phyloP scores from a whole-genome alignment of 2,113 vertebrate genomes.

The Sorex fumeus region DNA sequence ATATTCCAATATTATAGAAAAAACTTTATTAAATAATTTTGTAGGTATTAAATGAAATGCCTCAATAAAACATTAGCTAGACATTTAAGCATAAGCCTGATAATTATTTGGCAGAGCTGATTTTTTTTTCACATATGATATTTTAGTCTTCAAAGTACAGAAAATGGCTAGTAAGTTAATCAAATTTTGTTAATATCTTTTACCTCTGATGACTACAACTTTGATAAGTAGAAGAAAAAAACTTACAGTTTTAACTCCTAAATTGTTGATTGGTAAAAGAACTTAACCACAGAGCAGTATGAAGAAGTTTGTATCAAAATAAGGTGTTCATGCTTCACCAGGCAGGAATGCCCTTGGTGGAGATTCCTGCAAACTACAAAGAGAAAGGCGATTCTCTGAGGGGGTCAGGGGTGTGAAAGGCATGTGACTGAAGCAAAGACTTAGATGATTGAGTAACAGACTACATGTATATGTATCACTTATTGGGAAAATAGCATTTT shows the following conservation, averaged over 20 bases:
- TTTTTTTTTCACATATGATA: not conserved
- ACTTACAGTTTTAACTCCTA: not conserved
- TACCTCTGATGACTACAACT: not conserved
- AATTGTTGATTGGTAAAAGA: too few relatives aligned
- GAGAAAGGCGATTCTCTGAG: not conserved
- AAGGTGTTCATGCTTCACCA: fast-evolving
- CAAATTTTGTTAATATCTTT: not conserved
- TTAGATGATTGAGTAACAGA: not conserved
- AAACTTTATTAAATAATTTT: not conserved
- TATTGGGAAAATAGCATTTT: too few relatives aligned
- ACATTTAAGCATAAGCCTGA: slow-evolving; percentile 41
- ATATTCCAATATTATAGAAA: not conserved
- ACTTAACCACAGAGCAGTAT: too few relatives aligned
- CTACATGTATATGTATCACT: not conserved
- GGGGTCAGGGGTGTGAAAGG: too few relatives aligned
- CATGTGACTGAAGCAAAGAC: not conserved
- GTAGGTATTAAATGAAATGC: slow-evolving; percentile 34
- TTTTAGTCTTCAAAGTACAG: slow-evolving; percentile 20
- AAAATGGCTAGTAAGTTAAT: slow-evolving; percentile 9
- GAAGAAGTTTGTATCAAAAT: not conserved
- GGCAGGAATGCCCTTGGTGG: not conserved
- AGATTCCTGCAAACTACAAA: not conserved
- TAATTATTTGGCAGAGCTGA: slow-evolving; percentile 24
- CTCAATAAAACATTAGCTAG: slow-evolving; percentile 44
- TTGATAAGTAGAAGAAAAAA: not conserved